Percentiles rank a stretch among this genome's conserved stretches.
Evolutionary conservation across 2,888 invertebrate genomes (phyloP).

Genomic region (Cosmorhoe ocellata): DNA sequence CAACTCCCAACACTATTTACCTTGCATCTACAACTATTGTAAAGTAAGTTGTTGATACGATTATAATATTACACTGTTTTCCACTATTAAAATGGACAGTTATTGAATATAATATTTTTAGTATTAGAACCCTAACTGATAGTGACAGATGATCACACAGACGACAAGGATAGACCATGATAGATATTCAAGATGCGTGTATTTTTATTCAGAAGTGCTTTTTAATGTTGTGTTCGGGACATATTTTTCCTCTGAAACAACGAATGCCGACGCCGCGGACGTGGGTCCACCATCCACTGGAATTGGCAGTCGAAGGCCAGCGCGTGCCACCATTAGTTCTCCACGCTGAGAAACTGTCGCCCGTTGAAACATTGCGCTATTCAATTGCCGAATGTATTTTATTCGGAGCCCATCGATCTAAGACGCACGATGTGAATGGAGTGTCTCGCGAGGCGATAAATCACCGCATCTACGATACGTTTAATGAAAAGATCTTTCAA

Average conservation of each 20-base stretch:
- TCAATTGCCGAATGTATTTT: conserved; percentile 79
- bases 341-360: conserved; percentile 75
- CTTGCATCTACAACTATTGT: too few species aligned
- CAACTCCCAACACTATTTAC: too few species aligned
- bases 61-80: too few species aligned
- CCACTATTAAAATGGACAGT: too few species aligned
- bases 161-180: neutral
- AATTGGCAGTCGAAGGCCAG: conserved; percentile 75
- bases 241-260: conserved; percentile 4
- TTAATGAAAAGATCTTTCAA: conserved; percentile 75
- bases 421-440: conserved; percentile 74
- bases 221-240: too few species aligned
- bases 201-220: neutral
- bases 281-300: conserved; percentile 66
- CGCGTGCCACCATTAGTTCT: conserved; percentile 76
- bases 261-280: conserved; percentile 1
- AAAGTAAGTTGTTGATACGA: too few species aligned
- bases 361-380: conserved; percentile 76
- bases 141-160: too few species aligned
- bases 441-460: conserved; percentile 76
- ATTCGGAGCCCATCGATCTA: conserved; percentile 78
- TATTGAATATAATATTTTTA: too few species aligned
- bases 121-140: too few species aligned
- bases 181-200: neutral
- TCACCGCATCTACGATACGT: conserved; percentile 72